phyloP scores from a whole-genome alignment of 2,888 invertebrate genomes.

The Lasioglossum zephyrum region DNA sequence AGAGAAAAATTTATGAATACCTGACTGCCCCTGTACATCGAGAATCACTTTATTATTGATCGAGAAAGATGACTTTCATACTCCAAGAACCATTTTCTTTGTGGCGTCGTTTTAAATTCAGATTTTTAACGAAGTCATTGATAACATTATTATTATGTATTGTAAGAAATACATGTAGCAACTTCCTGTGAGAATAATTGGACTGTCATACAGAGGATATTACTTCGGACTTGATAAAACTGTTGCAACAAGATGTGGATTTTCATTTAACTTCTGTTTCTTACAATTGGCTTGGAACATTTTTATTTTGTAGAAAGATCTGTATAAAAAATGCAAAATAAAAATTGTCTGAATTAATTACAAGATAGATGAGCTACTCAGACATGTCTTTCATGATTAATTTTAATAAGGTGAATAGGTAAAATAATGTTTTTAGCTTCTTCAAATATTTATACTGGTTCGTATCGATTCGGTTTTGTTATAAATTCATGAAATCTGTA shows the following conservation, averaged over 20 bases:
- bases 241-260: background rate
- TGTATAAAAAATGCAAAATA: background rate
- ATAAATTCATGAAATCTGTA: no score
- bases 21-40: background rate
- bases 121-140: background rate
- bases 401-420: no score
- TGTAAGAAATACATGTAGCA: background rate
- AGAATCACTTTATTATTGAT: conserved; percentile 2
- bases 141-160: background rate
- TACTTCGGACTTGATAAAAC: no score
- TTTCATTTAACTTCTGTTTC: background rate
- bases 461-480: no score
- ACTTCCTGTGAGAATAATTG: background rate
- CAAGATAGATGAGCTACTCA: no score
- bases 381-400: no score
- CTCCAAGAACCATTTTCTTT: background rate
- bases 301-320: no score
- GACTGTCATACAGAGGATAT: no score
- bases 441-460: no score
- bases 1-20: conserved; percentile 3
- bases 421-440: no score
- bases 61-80: background rate
- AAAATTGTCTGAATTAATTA: background rate
- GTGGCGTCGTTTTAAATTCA: background rate
- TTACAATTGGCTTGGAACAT: no score